Conservation (phyloP, 1,140 invertebrate genomes). For the Bombus waltoni region DNA sequence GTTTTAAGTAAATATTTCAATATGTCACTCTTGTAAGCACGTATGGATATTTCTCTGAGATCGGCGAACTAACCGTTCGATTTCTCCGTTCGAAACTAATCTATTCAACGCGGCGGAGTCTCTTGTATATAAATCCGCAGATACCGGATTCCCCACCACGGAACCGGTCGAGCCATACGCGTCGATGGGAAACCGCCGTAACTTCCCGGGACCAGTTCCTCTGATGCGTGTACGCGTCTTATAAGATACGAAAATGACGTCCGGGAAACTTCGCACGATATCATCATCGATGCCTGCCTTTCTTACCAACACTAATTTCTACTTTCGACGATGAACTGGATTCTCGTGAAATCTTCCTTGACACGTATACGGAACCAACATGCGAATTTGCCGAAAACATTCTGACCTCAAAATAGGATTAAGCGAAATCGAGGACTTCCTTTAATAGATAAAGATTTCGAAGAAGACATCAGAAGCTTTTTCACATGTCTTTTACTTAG, state of each 20-base stretch:
- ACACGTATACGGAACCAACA: background rate
- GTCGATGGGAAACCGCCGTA: conserved; percentile 51
- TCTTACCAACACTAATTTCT: background rate
- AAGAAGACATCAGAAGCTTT: background rate
- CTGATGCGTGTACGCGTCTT: background rate
- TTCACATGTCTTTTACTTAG: too few relatives aligned
- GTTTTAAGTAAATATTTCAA: background rate
- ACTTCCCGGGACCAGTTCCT: conserved; percentile 36
- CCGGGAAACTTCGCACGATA: background rate
- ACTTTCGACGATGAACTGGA: background rate
- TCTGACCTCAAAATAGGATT: background rate
- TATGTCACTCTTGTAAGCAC: background rate
- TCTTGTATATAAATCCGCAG: conserved; percentile 62
- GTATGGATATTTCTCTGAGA: background rate
- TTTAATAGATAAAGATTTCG: background rate
- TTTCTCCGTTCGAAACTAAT: conserved; percentile 39
- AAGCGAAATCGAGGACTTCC: background rate
- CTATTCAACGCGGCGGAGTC: conserved; percentile 11
- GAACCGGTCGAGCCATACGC: conserved; percentile 21
- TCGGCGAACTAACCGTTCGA: background rate
- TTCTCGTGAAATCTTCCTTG: conserved; percentile 3
- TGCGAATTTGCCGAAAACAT: background rate
- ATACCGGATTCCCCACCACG: conserved; percentile 55
- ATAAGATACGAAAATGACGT: background rate
- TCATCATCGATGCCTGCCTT: background rate